These are phyloP conservation scores for Lindbergichthys nudifrons DNA, from an alignment of 2,797 vertebrate species.

Conservation along the genomic window DNA sequence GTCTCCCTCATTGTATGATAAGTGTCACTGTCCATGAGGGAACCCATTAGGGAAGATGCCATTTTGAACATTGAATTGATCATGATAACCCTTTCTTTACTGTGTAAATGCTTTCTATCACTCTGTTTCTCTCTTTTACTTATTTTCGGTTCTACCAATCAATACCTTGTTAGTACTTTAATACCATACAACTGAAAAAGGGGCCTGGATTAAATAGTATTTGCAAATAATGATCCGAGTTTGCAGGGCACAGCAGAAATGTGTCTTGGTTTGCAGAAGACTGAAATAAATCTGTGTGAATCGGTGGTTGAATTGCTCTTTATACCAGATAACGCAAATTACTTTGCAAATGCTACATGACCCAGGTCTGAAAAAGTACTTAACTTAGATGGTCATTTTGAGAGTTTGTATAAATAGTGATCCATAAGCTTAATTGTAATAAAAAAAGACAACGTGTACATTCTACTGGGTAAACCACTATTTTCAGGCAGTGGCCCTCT, in stretches of 20 bases:
- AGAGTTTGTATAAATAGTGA: constrained; percentile 80
- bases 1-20: constrained; percentile 36
- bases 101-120: constrained; percentile 70
- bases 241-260: constrained; percentile 34
- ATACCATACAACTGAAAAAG: constrained; percentile 63
- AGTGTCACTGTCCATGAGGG: constrained; percentile 37
- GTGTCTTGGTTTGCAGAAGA: constrained; percentile 36
- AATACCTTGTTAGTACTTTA: constrained; percentile 76
- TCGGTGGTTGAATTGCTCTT: constrained; percentile 45
- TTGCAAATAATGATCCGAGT: constrained; percentile 55
- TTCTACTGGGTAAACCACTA: constrained; percentile 75
- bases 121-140: constrained; percentile 53
- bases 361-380: constrained; percentile 51
- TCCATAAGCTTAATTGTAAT: constrained; percentile 78
- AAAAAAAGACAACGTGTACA: constrained; percentile 75
- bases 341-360: constrained; percentile 57
- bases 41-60: constrained; percentile 45
- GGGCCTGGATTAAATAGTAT: constrained; percentile 48
- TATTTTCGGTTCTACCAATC: constrained; percentile 64
- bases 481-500: constrained; percentile 82
- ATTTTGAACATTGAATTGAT: constrained; percentile 47
- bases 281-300: constrained; percentile 27
- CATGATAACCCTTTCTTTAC: constrained; percentile 57
- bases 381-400: constrained; percentile 62
- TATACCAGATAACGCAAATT: constrained; percentile 39